Evolutionary conservation across 2,113 vertebrate species (phyloP).

Genomic region (Cettia cetti): DNA sequence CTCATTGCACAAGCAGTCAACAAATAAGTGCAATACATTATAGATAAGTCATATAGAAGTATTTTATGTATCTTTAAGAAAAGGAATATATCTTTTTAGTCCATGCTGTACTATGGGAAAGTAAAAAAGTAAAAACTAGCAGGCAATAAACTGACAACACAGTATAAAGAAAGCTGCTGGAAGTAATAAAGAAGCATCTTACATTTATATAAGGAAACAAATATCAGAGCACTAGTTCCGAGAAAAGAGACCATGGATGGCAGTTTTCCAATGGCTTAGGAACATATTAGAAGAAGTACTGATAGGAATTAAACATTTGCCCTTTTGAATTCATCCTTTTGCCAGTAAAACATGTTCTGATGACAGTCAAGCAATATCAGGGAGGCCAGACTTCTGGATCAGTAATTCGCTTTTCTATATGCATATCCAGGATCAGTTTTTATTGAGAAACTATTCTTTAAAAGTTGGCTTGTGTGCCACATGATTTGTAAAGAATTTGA

Average conservation of each 20-base stretch:
- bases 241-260: not conserved
- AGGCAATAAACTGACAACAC: not conserved
- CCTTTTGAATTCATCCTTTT: not conserved
- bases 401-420: not conserved
- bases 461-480: not conserved
- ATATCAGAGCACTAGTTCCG: not conserved
- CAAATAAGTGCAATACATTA: not conserved
- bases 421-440: not conserved
- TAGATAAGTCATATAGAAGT: not conserved
- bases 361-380: not conserved
- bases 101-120: not conserved
- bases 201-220: not conserved
- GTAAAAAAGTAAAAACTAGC: not conserved
- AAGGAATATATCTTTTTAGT: not conserved
- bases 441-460: not conserved
- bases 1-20: not conserved
- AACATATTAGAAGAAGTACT: not conserved
- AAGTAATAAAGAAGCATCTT: not conserved
- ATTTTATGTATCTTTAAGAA: not conserved
- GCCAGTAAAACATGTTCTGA: not conserved
- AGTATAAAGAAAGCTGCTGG: not conserved
- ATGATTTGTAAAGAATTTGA: not conserved
- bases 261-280: not conserved
- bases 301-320: not conserved
- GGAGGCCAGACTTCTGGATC: not conserved